These are phyloP conservation scores for Crotalus viridis DNA, from an alignment of 2,113 vertebrate species.

Conservation along the genomic window DNA sequence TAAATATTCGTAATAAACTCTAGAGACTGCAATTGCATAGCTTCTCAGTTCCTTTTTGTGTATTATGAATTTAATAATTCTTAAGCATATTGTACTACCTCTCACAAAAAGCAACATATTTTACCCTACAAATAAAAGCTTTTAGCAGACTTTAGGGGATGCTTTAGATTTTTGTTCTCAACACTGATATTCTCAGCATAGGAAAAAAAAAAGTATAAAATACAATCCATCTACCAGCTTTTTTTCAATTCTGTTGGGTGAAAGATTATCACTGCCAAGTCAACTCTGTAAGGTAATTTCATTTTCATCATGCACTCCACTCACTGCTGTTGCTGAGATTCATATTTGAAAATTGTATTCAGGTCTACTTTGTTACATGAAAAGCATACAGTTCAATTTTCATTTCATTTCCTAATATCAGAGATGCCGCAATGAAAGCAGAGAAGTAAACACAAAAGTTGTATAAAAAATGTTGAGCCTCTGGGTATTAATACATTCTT, in stretches of 20 bases:
- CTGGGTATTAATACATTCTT: constrained; percentile 15
- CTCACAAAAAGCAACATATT: neutral
- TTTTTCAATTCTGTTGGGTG: constrained; percentile 38
- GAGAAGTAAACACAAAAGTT: constrained; percentile 12
- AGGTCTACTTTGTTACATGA: constrained; percentile 44
- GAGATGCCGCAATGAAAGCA: constrained; percentile 48
- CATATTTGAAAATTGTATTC: constrained; percentile 35
- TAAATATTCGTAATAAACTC: neutral
- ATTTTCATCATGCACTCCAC: constrained; percentile 42
- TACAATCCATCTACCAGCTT: neutral
- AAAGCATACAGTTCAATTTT: constrained; percentile 38
- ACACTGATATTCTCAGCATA: constrained; percentile 10
- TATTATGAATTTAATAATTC: neutral
- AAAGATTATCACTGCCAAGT: constrained; percentile 47
- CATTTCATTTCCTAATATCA: constrained; percentile 35
- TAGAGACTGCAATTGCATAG: neutral
- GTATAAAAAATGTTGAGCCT: constrained; percentile 11
- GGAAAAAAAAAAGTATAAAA: constrained; percentile 35
- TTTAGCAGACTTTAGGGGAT: constrained; percentile 26
- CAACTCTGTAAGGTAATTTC: constrained; percentile 16
- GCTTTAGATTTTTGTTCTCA: constrained; percentile 30
- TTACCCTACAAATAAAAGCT: neutral
- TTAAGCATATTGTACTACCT: neutral
- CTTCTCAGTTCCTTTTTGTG: neutral
- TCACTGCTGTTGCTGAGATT: constrained; percentile 21